A percentile compares a stretch with the other conserved stretches of the same genome.
phyloP scores from a whole-genome alignment of 1,140 invertebrate genomes.

The Lordiphosa collinella region DNA sequence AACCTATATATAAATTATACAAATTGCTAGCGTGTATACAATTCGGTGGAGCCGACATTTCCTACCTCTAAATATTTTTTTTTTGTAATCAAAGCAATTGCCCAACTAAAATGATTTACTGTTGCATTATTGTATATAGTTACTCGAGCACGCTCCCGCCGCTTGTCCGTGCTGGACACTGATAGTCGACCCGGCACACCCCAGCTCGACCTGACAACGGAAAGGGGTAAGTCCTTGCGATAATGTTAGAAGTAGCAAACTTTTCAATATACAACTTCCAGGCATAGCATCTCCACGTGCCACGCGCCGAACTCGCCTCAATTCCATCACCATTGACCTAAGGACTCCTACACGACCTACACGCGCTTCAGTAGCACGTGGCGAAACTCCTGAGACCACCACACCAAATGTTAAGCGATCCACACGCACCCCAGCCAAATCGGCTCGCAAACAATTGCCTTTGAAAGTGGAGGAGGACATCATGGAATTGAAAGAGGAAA shows the following conservation, averaged over 20 bases:
- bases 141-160: conserved; percentile 60
- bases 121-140: conserved; percentile 15
- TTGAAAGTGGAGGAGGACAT: conserved; percentile 42
- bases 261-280: neutral
- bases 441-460: conserved; percentile 25
- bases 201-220: conserved; percentile 30
- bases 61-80: no score
- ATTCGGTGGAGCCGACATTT: no score
- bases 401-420: conserved; percentile 34
- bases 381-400: conserved; percentile 46
- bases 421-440: conserved; percentile 35
- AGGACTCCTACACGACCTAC: conserved; percentile 50
- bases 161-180: conserved; percentile 39
- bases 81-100: neutral
- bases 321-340: conserved; percentile 40
- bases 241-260: no score
- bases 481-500: neutral
- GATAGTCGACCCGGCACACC: conserved; percentile 61
- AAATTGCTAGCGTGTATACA: no score
- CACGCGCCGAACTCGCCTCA: conserved; percentile 47
- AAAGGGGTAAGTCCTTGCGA: conserved; percentile 51
- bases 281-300: conserved; percentile 47
- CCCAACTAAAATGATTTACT: neutral
- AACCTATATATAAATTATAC: no score
- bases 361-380: conserved; percentile 42